phyloP scores from a whole-genome alignment of 2,113 vertebrate species.

The Theristicus caerulescens region DNA sequence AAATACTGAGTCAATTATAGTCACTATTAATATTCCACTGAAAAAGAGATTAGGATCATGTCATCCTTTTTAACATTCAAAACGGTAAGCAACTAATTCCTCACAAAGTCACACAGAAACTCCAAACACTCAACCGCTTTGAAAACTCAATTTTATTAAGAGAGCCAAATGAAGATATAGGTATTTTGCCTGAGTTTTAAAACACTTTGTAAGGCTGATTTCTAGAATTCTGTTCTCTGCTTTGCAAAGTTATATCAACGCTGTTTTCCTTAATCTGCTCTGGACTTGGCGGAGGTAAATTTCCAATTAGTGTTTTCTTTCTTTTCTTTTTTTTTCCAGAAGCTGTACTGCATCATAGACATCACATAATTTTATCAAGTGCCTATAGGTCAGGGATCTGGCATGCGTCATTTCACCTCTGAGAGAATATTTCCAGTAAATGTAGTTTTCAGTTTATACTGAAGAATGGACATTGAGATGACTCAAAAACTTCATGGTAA shows the following conservation, averaged over 20 bases:
- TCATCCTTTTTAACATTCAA: not conserved
- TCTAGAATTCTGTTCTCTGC: not conserved
- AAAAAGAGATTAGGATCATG: not conserved
- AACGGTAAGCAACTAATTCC: not conserved
- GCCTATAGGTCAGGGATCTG: constrained; percentile 74
- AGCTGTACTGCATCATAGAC: constrained; percentile 61
- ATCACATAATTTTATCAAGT: constrained; percentile 72
- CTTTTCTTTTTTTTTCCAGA: not conserved
- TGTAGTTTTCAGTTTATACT: constrained; percentile 66
- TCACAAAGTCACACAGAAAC: not conserved
- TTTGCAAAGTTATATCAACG: not conserved
- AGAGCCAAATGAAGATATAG: not conserved
- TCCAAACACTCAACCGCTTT: not conserved
- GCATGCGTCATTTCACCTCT: constrained; percentile 69
- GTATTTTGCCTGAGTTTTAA: not conserved
- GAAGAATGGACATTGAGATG: constrained; percentile 64
- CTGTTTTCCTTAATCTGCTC: not conserved
- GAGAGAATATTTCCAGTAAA: constrained; percentile 73
- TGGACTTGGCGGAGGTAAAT: constrained; percentile 39
- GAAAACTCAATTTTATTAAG: not conserved
- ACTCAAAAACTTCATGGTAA: constrained; percentile 70
- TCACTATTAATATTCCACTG: not conserved
- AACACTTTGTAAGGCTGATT: not conserved
- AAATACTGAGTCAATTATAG: not conserved
- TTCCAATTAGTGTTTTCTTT: constrained; percentile 38